These are phyloP conservation scores for Dipodomys spectabilis DNA, from an alignment of 2,113 vertebrate species.

Conservation along the genomic window DNA sequence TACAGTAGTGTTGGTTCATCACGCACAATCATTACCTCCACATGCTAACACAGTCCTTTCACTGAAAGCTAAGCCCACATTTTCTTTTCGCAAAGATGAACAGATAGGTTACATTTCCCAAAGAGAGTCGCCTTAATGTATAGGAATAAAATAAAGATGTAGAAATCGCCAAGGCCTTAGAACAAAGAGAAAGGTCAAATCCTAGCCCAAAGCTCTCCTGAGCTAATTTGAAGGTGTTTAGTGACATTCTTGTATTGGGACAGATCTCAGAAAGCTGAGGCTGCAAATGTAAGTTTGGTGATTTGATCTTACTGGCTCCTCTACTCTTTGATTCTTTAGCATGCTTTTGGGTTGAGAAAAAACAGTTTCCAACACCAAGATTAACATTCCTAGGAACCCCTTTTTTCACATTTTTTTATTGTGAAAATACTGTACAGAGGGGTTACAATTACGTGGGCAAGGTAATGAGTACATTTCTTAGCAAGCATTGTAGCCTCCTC, in stretches of 20 bases:
- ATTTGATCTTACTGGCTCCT: not conserved
- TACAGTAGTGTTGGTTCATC: not conserved
- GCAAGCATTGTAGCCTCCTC: too few relatives aligned
- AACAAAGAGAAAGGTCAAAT: not conserved
- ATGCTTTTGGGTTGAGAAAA: not conserved
- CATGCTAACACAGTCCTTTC: not conserved
- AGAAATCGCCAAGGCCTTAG: not conserved
- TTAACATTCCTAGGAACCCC: not conserved
- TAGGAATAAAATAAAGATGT: not conserved
- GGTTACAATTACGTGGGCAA: too few relatives aligned
- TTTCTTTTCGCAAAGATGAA: not conserved
- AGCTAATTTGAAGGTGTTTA: not conserved
- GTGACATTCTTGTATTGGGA: not conserved
- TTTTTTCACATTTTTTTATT: not conserved
- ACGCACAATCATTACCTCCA: not conserved
- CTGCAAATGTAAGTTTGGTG: not conserved
- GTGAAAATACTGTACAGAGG: too few relatives aligned
- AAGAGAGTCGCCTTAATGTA: not conserved
- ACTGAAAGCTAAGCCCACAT: not conserved
- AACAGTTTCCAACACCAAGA: constrained; percentile 29
- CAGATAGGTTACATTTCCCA: not conserved
- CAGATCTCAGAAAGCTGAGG: constrained; percentile 27
- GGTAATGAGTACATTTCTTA: too few relatives aligned
- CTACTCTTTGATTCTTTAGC: not conserved
- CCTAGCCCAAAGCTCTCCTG: not conserved